These are phyloP conservation scores for Biston stratarius DNA, from an alignment of 2,888 invertebrate genomes.

Conservation along the genomic window DNA sequence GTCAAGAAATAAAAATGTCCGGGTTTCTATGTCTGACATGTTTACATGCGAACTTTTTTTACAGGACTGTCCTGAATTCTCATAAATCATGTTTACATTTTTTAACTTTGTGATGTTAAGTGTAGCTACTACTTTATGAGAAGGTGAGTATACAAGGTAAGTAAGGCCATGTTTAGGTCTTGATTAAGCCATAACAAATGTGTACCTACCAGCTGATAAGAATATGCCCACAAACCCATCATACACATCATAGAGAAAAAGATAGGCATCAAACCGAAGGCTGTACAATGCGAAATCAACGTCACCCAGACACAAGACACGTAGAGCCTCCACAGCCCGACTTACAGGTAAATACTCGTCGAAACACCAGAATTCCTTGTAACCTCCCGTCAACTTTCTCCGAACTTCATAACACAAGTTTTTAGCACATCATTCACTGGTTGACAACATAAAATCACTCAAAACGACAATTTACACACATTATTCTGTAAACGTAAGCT, in stretches of 20 bases:
- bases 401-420: constrained; percentile 82
- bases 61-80: constrained; percentile 14
- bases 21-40: neutral
- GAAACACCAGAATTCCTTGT: constrained; percentile 73
- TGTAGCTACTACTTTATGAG: too few relatives aligned
- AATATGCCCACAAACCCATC: constrained; percentile 17
- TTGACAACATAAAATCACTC: constrained; percentile 69
- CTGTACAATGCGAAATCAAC: constrained; percentile 63
- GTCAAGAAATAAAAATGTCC: constrained; percentile 10
- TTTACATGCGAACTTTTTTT: neutral
- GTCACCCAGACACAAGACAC: constrained; percentile 81
- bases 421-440: constrained; percentile 74
- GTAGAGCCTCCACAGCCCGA: constrained; percentile 68
- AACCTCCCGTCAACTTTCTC: constrained; percentile 77
- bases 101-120: neutral
- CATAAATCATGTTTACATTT: constrained; percentile 14
- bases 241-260: constrained; percentile 16
- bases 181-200: neutral
- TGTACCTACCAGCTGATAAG: constrained; percentile 7
- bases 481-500: constrained; percentile 65
- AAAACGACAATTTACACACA: constrained; percentile 76
- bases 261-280: constrained; percentile 45
- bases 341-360: constrained; percentile 76
- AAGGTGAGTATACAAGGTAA: too few relatives aligned
- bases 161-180: neutral